phyloP scores from a whole-genome alignment of 2,797 vertebrate species.

The Parotocinclus haroldoi region DNA sequence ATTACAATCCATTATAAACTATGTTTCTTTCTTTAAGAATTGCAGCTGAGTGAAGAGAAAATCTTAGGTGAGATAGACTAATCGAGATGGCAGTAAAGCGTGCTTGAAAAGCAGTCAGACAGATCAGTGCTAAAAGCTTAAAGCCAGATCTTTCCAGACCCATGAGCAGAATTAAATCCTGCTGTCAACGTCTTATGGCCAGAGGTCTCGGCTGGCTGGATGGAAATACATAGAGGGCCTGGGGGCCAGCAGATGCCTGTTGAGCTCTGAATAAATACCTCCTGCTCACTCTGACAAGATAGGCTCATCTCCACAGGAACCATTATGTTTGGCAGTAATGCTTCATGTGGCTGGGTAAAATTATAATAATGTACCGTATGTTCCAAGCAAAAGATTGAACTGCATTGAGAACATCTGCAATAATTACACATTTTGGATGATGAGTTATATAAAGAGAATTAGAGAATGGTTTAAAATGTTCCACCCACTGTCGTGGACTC shows the following conservation, averaged over 20 bases:
- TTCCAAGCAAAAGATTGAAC: conserved; percentile 45
- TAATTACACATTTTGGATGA: conserved; percentile 47
- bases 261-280: conserved; percentile 30
- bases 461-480: conserved; percentile 5
- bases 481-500: conserved; percentile 1
- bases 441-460: conserved; percentile 36
- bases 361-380: conserved; percentile 55
- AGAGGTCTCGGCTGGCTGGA: conserved; percentile 40
- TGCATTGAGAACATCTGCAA: conserved; percentile 44
- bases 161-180: conserved; percentile 60
- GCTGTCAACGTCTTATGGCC: conserved; percentile 43
- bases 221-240: conserved; percentile 35
- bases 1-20: no score
- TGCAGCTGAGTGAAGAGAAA: no score
- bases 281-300: conserved; percentile 47
- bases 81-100: no score
- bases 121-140: no score
- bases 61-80: no score
- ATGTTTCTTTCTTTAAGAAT: no score
- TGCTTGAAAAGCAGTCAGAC: no score
- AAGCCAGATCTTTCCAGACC: no score
- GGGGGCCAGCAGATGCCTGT: conserved; percentile 6
- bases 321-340: conserved; percentile 59
- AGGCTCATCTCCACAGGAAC: conserved; percentile 52
- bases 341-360: no score